Percentiles rank a stretch among this genome's conserved stretches.
Evolutionary conservation across 2,888 invertebrate genomes (phyloP).

Genomic region (Lochmaea crataegi): DNA sequence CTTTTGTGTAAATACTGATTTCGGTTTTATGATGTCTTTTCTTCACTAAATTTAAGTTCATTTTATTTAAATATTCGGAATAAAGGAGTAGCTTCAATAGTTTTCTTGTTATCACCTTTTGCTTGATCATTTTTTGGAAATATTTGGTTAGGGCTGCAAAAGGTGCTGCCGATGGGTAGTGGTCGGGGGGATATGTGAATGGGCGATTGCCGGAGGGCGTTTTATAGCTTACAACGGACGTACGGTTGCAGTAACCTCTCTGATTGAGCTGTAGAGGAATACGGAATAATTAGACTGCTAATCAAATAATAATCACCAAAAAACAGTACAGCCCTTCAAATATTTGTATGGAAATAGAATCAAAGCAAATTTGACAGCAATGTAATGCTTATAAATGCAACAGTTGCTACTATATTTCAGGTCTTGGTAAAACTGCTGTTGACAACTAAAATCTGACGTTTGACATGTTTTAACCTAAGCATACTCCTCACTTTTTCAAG

Average conservation of each 20-base stretch:
- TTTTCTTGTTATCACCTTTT: constrained; percentile 76
- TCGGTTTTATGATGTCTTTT: constrained; percentile 68
- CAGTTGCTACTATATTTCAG: no score
- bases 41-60: constrained; percentile 68
- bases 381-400: no score
- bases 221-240: constrained; percentile 67
- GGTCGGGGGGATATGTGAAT: constrained; percentile 75
- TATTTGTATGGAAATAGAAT: no score
- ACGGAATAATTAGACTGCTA: background rate
- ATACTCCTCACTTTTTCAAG: no score
- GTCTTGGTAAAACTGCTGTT: no score
- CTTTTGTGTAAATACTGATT: constrained; percentile 62
- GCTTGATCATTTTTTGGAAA: constrained; percentile 80
- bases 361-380: no score
- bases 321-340: background rate
- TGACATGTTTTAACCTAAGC: no score
- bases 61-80: constrained; percentile 69
- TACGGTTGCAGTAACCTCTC: constrained; percentile 70
- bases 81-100: constrained; percentile 82
- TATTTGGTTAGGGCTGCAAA: constrained; percentile 82
- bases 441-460: no score
- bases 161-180: constrained; percentile 81
- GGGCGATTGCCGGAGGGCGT: constrained; percentile 65
- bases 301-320: background rate
- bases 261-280: constrained; percentile 60